A percentile compares a stretch with the other conserved stretches of the same genome.
Conservation (phyloP, 2,888 invertebrate genomes). For the Metallyticus violacea region DNA sequence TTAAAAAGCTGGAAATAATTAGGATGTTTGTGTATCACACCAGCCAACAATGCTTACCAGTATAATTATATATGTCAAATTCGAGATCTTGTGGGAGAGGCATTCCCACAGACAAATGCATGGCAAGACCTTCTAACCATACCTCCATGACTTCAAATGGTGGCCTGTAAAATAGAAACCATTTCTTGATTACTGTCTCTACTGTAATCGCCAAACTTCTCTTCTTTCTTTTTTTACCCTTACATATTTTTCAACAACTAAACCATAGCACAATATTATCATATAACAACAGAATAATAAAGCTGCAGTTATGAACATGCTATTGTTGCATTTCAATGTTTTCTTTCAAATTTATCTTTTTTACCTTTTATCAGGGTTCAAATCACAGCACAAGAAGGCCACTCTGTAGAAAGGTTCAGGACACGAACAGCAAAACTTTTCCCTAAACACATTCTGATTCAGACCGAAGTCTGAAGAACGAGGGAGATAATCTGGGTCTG, state of each 20-base stretch:
- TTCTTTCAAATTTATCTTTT: slow-evolving; percentile 22
- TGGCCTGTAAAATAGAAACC: slow-evolving; percentile 58
- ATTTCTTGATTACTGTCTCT: too few relatives aligned
- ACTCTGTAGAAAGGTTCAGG: slow-evolving; percentile 85
- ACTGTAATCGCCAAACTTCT: not conserved
- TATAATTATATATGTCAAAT: slow-evolving; percentile 72
- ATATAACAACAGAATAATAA: not conserved
- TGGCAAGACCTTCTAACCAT: slow-evolving; percentile 80
- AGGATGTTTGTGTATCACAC: too few relatives aligned
- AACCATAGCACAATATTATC: not conserved
- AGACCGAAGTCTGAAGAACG: slow-evolving; percentile 89
- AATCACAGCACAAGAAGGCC: slow-evolving; percentile 85
- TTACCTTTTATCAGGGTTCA: slow-evolving; percentile 87
- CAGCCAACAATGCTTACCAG: slow-evolving; percentile 36
- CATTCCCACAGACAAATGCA: slow-evolving; percentile 65
- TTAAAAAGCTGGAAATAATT: too few relatives aligned
- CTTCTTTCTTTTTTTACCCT: too few relatives aligned
- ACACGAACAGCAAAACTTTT: slow-evolving; percentile 80
- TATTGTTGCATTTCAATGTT: not conserved
- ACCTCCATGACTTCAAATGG: slow-evolving; percentile 85
- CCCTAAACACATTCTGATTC: slow-evolving; percentile 79
- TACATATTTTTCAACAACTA: not conserved
- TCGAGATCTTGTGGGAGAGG: slow-evolving; percentile 65
- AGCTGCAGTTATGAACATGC: not conserved
- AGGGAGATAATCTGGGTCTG: slow-evolving; percentile 92